phyloP scores from a whole-genome alignment of 2,888 invertebrate species.

The Leptinotarsa juncta region DNA sequence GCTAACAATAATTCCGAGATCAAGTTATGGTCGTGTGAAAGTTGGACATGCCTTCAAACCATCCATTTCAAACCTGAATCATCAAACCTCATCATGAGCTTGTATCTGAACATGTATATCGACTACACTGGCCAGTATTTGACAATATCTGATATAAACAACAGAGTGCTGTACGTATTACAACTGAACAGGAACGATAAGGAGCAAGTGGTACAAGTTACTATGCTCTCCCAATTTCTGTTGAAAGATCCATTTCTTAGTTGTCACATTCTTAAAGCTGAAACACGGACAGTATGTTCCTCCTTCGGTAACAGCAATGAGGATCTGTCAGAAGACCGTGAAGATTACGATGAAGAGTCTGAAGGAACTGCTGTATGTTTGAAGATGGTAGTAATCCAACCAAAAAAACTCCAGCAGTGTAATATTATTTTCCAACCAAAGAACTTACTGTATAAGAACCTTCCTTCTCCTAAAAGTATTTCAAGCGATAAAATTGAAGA shows the following conservation, averaged over 20 bases:
- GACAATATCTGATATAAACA: constrained; percentile 87
- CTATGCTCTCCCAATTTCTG: constrained; percentile 86
- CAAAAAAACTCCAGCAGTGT: constrained; percentile 86
- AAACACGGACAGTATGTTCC: constrained; percentile 67
- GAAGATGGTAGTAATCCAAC: constrained; percentile 84
- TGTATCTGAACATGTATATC: constrained; percentile 80
- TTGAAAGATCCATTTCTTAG: constrained; percentile 89
- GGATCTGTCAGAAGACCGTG: constrained; percentile 69
- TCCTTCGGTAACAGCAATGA: constrained; percentile 66
- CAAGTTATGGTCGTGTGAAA: constrained; percentile 94
- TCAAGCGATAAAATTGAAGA: constrained; percentile 37
- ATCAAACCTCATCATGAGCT: constrained; percentile 60
- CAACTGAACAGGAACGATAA: constrained; percentile 75
- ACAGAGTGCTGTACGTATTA: constrained; percentile 79
- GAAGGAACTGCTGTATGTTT: constrained; percentile 67
- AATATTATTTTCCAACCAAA: constrained; percentile 65
- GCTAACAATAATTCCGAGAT: constrained; percentile 90
- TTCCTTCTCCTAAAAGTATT: constrained; percentile 30
- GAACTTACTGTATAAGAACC: constrained; percentile 48
- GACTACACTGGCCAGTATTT: constrained; percentile 89
- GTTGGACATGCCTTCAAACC: constrained; percentile 94
- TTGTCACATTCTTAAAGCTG: constrained; percentile 87
- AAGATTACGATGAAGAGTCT: constrained; percentile 68
- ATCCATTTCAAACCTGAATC: constrained; percentile 75
- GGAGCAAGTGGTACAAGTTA: constrained; percentile 74